phyloP scores from a whole-genome alignment of 2,797 vertebrate species.

The Helicolenus hilgendorfi region DNA sequence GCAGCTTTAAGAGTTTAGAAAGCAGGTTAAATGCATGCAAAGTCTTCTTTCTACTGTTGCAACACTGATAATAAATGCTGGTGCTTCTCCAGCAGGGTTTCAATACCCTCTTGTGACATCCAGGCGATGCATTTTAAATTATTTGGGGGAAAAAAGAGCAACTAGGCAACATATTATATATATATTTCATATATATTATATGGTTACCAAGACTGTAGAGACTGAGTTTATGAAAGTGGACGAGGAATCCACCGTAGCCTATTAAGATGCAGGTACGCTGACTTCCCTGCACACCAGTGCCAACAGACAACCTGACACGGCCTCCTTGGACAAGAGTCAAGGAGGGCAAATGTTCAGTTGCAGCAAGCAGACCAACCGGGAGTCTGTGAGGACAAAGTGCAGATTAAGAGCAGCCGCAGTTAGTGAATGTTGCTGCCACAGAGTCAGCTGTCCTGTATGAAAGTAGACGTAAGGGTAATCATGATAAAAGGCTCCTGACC shows the following conservation, averaged over 20 bases:
- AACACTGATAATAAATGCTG: not conserved
- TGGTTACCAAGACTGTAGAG: not conserved
- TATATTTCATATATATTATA: no score
- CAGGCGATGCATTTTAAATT: not conserved
- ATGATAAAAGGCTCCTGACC: conserved; percentile 24
- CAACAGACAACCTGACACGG: conserved; percentile 36
- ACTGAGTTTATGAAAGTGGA: not conserved
- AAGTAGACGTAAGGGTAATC: conserved; percentile 55
- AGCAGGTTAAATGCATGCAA: not conserved
- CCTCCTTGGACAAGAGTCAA: conserved; percentile 66
- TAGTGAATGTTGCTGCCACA: conserved; percentile 49
- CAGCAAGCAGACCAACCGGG: conserved; percentile 31
- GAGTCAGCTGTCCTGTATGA: conserved; percentile 31
- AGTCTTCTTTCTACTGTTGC: not conserved
- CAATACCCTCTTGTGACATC: not conserved
- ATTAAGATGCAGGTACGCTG: conserved; percentile 37
- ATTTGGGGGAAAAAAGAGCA: not conserved
- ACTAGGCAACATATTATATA: not conserved
- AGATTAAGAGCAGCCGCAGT: conserved; percentile 37
- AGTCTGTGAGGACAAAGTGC: conserved; percentile 79
- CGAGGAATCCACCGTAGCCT: not conserved
- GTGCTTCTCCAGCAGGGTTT: not conserved
- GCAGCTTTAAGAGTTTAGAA: not conserved
- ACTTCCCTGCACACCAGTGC: conserved; percentile 3
- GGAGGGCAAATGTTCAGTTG: conserved; percentile 60